Base-by-base conservation (phyloP, 2,888 invertebrate genomes). In the Catocala sponsa region DNA sequence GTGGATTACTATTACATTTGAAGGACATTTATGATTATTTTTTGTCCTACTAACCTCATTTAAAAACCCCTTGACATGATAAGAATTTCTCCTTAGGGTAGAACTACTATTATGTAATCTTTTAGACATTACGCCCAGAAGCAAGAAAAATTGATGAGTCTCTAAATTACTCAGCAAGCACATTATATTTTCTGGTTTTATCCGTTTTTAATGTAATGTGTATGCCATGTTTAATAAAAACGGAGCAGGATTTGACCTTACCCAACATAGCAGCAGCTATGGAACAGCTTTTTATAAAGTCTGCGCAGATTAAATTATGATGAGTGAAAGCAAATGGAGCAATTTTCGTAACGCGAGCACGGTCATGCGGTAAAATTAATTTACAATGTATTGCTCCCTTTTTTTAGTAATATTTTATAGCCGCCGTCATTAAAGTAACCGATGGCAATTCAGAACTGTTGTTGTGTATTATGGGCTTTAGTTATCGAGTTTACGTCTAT, bases 1-100 rank as follows among this genome's bases (percentile, higher is more conserved):
- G 83, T 90, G 85, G 90, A 90, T 89, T 86, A 91, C 85, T 86
- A 87, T 84, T 85, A 85, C 86, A 83, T 51, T 82, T 78, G 82
- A 82, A 83, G 83, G 83, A 78, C 83, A 83, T 84, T 83, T 75
- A 75, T 76, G 84, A 84, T 82, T 79, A 80, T 89, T 91, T 91
- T 92, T 88, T 90, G 91, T 79, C 76, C 91, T 78, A 90, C 80
- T 93, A 90, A 92, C 93, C 92, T 83, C 83, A 77, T 89, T 90
- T 72, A 59, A 68, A 68, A 71, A 60, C 59, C 68, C 68, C 56
- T 59, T 61, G 59, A 51, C 59, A 53, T 42, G 77, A 79, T 77
- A 77, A 79, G 68, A 63, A 65, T 69, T 63, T 66, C 59, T 73
- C 54, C 59, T 55, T 69, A 42, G 54, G 55, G 47, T 61, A 55